Conservation (phyloP, 2,113 vertebrate species). For the Myrmecobius fasciatus region DNA sequence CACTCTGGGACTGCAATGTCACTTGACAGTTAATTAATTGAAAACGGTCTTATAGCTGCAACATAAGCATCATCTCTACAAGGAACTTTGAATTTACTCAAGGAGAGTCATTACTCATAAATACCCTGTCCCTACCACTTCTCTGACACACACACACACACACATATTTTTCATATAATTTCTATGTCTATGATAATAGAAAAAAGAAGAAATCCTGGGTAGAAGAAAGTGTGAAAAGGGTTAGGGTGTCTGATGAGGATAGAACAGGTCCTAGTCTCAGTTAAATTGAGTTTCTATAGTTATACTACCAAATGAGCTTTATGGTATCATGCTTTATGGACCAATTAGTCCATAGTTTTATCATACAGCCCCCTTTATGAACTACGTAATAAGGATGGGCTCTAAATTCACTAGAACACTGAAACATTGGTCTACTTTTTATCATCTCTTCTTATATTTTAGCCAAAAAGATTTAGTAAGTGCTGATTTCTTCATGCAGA, state of each 20-base stretch:
- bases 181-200: neutral
- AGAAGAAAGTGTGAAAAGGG: neutral
- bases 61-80: neutral
- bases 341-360: neutral
- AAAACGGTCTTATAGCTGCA: neutral
- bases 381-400: neutral
- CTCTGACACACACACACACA: neutral
- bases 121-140: neutral
- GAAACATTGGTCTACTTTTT: neutral
- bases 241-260: neutral
- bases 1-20: neutral
- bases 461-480: neutral
- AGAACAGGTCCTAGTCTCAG: neutral
- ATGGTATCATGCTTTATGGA: neutral
- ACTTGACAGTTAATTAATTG: neutral
- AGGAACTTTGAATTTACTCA: neutral
- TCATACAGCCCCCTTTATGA: neutral
- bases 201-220: neutral
- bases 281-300: neutral
- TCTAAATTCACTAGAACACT: neutral
- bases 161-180: neutral
- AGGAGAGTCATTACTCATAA: neutral
- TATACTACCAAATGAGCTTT: neutral
- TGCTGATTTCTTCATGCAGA: neutral
- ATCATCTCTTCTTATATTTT: neutral